These are phyloP conservation scores for Pseudochaenichthys georgianus DNA, from an alignment of 2,797 vertebrate species.

Conservation along the genomic window DNA sequence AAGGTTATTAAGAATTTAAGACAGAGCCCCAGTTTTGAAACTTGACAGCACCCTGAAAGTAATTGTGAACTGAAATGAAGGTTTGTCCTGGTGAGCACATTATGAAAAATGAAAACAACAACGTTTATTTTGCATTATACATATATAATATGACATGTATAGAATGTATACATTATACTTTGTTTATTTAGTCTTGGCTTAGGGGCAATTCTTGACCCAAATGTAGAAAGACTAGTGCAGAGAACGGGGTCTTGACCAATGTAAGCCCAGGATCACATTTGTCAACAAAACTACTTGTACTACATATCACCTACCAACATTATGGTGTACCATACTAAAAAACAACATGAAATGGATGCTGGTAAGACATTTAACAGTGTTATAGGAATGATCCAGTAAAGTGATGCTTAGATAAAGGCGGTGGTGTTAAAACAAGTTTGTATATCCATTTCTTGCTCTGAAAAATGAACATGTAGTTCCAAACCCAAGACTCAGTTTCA, in stretches of 20 bases:
- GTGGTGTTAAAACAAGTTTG: slow-evolving; percentile 20
- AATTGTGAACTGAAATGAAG: not conserved
- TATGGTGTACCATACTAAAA: not conserved
- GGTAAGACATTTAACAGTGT: not conserved
- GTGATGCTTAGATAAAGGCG: slow-evolving; percentile 20
- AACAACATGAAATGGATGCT: slow-evolving; percentile 8
- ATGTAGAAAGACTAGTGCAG: too few species aligned
- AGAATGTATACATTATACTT: too few species aligned
- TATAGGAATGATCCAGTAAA: slow-evolving; percentile 2
- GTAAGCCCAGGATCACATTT: not conserved
- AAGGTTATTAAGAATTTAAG: slow-evolving; percentile 29
- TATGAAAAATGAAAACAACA: not conserved
- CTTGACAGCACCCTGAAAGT: slow-evolving; percentile 7
- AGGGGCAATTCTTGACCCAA: too few species aligned
- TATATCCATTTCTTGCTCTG: slow-evolving; percentile 11
- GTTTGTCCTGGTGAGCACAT: not conserved
- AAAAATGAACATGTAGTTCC: slow-evolving; percentile 57
- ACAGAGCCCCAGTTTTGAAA: not conserved
- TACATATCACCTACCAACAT: not conserved
- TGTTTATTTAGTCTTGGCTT: too few species aligned
- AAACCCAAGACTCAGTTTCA: slow-evolving; percentile 39
- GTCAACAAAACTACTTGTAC: not conserved
- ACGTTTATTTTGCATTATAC: too few species aligned
- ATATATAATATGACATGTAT: too few species aligned
- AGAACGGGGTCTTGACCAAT: too few species aligned